Evolutionary conservation across 92 coral and sea anemone genomes (phyloP).

Genomic region (Porites lobata): DNA sequence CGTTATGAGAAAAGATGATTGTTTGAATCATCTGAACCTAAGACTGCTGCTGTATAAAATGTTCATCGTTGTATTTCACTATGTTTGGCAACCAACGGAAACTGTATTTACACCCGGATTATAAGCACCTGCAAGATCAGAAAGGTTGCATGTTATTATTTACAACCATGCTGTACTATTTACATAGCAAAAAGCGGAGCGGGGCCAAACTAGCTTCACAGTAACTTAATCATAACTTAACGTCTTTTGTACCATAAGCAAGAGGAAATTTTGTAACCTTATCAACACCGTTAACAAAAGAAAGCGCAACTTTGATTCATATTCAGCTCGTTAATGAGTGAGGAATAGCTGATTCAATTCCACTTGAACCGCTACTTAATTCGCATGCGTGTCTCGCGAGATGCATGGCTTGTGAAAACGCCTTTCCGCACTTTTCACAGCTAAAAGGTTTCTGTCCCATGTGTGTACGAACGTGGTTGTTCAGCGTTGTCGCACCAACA

Average conservation of each 20-base stretch:
- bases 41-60: too few species aligned
- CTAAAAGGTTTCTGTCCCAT: slow-evolving; percentile 96
- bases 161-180: neutral
- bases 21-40: too few species aligned
- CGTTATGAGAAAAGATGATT: too few species aligned
- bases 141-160: too few species aligned
- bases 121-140: too few species aligned
- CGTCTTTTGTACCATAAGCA: neutral
- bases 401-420: slow-evolving; percentile 97
- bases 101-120: too few species aligned
- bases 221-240: neutral
- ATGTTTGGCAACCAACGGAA: too few species aligned
- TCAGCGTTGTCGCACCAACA: slow-evolving; percentile 99
- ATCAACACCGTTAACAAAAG: neutral
- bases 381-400: slow-evolving; percentile 80
- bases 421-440: slow-evolving; percentile 91
- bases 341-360: neutral
- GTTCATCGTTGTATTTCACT: too few species aligned
- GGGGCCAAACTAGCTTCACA: neutral
- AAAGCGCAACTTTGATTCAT: neutral
- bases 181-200: neutral
- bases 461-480: slow-evolving; percentile 98
- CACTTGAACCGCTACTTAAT: neutral
- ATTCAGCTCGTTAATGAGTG: neutral
- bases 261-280: neutral